Conservation (phyloP, 2,797 vertebrate species). For the Danio albolineatus region DNA sequence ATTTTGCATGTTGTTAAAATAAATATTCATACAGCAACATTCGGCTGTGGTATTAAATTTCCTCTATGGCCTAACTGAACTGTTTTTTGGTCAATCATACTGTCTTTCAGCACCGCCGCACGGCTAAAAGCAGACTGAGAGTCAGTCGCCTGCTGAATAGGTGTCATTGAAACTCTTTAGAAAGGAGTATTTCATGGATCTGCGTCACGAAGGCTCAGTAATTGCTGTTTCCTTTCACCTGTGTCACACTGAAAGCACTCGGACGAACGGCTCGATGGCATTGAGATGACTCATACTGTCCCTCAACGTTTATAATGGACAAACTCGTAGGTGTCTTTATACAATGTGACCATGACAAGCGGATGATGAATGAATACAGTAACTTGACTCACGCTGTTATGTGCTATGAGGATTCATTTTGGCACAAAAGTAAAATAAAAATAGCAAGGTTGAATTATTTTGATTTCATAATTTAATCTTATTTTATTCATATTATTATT, state of each 20-base stretch:
- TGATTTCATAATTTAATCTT: too few relatives aligned
- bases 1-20: constrained; percentile 19
- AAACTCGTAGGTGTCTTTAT: constrained; percentile 4
- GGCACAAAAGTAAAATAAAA: too few relatives aligned
- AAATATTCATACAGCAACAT: neutral
- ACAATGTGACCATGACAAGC: neutral
- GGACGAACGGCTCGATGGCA: neutral
- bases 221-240: constrained; percentile 38
- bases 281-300: neutral
- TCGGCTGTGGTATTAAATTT: constrained; percentile 1
- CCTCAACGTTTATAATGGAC: neutral
- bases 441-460: too few relatives aligned
- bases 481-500: too few relatives aligned
- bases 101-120: neutral
- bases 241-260: constrained; percentile 1
- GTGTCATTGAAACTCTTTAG: constrained; percentile 34
- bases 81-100: constrained; percentile 11
- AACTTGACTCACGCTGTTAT: too few relatives aligned
- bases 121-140: neutral
- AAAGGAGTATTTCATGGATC: constrained; percentile 30
- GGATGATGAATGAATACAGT: neutral
- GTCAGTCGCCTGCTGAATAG: constrained; percentile 4
- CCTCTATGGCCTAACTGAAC: constrained; percentile 9
- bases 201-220: constrained; percentile 37
- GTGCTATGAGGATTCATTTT: too few relatives aligned